phyloP scores from a whole-genome alignment of 2,113 vertebrate genomes.

The Scomber scombrus region DNA sequence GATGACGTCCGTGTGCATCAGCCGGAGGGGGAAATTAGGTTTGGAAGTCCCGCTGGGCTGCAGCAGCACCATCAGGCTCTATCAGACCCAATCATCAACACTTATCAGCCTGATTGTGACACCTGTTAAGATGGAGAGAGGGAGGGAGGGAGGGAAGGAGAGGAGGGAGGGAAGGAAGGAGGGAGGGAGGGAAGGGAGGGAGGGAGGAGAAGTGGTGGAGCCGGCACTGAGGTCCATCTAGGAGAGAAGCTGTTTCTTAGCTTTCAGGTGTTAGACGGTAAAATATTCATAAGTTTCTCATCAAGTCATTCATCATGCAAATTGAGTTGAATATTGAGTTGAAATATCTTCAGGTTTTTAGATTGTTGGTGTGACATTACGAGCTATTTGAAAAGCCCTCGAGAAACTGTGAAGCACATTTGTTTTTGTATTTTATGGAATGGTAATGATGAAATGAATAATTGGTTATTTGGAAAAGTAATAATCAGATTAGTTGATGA shows the following conservation, averaged over 20 bases:
- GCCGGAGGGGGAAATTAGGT: conserved; percentile 23
- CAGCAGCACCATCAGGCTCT: not conserved
- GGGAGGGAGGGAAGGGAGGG: not conserved
- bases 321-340: too few species aligned
- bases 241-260: not conserved
- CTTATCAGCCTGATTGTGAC: conserved; percentile 19
- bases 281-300: too few species aligned
- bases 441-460: too few species aligned
- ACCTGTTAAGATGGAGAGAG: conserved; percentile 24
- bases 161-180: not conserved
- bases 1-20: conserved; percentile 18
- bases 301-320: too few species aligned
- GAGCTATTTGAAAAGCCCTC: too few species aligned
- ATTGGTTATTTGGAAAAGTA: too few species aligned
- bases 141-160: not conserved
- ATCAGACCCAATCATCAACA: conserved; percentile 35
- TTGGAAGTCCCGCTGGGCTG: conserved; percentile 17
- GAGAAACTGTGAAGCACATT: too few species aligned
- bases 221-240: too few species aligned
- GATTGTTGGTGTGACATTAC: too few species aligned
- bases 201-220: not conserved
- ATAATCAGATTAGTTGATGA: too few species aligned
- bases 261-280: not conserved
- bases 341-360: too few species aligned
- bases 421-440: too few species aligned